Conservation (phyloP, 2,113 vertebrate genomes). For the Egretta garzetta region DNA sequence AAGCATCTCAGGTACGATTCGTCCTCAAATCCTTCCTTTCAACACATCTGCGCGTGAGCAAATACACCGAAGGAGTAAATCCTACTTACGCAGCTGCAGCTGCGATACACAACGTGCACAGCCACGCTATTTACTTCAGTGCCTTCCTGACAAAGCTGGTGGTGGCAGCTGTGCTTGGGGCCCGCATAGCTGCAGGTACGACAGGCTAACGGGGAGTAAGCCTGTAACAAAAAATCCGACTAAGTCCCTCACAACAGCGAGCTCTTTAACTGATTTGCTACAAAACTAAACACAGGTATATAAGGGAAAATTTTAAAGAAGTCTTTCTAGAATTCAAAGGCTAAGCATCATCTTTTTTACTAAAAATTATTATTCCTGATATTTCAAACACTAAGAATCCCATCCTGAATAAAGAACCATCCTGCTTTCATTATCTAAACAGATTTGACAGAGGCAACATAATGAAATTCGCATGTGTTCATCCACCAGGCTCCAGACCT, state of each 20-base stretch:
- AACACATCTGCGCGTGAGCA: background rate
- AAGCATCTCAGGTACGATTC: background rate
- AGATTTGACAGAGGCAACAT: background rate
- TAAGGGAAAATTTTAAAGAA: background rate
- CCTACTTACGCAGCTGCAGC: background rate
- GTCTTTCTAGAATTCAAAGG: background rate
- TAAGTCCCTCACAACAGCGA: background rate
- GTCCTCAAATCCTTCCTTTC: background rate
- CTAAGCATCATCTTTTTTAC: background rate
- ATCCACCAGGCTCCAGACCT: background rate
- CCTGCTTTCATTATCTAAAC: background rate
- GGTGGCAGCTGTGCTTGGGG: background rate
- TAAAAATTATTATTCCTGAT: background rate
- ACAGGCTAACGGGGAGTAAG: background rate
- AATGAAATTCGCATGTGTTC: background rate
- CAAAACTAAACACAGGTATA: background rate
- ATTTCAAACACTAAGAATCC: background rate
- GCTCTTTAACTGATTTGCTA: background rate
- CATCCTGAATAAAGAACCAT: background rate
- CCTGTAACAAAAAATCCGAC: background rate
- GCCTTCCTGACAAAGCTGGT: background rate
- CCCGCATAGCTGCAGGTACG: background rate
- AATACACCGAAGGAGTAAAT: background rate
- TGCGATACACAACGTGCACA: background rate
- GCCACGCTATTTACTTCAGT: background rate